phyloP scores from a whole-genome alignment of 1,140 invertebrate genomes.

The Diabrotica virgifera region DNA sequence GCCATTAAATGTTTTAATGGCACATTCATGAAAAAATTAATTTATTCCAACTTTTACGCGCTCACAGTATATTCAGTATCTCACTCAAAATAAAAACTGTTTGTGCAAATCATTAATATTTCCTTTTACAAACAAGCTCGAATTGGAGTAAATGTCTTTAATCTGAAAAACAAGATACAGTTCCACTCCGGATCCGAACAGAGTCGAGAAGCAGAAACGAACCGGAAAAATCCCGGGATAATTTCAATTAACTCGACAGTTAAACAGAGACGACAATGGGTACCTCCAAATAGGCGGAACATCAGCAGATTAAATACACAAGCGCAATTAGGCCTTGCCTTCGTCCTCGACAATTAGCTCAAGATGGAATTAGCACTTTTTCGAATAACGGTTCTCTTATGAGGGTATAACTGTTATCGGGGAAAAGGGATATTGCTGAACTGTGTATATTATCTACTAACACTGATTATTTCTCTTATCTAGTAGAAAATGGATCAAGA shows the following conservation, averaged over 20 bases:
- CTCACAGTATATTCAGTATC: too few species aligned
- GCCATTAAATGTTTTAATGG: too few species aligned
- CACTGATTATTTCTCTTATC: too few species aligned
- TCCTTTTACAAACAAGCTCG: background rate
- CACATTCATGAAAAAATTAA: too few species aligned
- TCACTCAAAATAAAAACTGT: too few species aligned
- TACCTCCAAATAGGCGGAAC: slow-evolving; percentile 11
- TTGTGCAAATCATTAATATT: too few species aligned
- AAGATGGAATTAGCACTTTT: background rate
- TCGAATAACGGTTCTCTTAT: background rate
- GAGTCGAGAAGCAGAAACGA: background rate
- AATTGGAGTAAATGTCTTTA: background rate
- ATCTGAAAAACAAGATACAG: background rate
- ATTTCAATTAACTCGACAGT: slow-evolving; percentile 29
- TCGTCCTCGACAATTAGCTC: background rate
- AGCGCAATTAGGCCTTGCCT: slow-evolving; percentile 26
- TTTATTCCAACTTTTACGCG: too few species aligned
- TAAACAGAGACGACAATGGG: slow-evolving; percentile 12
- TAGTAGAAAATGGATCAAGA: too few species aligned
- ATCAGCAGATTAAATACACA: slow-evolving; percentile 30
- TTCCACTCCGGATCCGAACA: background rate
- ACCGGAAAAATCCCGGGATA: slow-evolving; percentile 8
- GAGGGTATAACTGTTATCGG: too few species aligned
- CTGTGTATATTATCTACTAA: too few species aligned
- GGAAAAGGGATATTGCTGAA: too few species aligned